These are phyloP conservation scores for Platerodrilus igneus DNA, from an alignment of 2,888 invertebrate genomes.

Conservation along the genomic window DNA sequence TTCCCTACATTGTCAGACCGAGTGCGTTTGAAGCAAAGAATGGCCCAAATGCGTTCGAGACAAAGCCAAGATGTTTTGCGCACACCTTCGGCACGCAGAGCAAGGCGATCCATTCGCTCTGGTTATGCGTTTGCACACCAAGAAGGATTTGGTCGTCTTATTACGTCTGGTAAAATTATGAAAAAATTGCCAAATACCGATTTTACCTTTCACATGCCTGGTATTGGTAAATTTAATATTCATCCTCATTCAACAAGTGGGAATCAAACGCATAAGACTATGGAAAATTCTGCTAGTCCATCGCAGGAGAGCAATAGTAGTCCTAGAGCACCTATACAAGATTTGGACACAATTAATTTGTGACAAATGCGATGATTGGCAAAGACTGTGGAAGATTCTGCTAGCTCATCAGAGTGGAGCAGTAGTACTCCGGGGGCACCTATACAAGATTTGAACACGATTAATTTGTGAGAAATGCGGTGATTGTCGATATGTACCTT, in stretches of 20 bases:
- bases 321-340: conserved; percentile 64
- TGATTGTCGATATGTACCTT: conserved; percentile 13
- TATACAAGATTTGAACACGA: conserved; percentile 68
- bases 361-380: conserved; percentile 7
- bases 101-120: conserved; percentile 86
- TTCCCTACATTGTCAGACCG: conserved; percentile 89
- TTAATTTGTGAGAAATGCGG: conserved; percentile 47
- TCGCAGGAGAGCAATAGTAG: conserved; percentile 26
- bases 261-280: conserved; percentile 39
- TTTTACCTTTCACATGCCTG: conserved; percentile 67
- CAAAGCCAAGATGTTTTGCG: conserved; percentile 75
- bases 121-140: conserved; percentile 99
- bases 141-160: conserved; percentile 93
- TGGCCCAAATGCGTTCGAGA: conserved; percentile 62
- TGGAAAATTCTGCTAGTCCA: conserved; percentile 27
- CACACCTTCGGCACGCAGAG: conserved; percentile 83
- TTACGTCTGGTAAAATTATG: conserved; percentile 97
- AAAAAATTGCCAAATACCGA: conserved; percentile 74
- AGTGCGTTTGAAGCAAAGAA: conserved; percentile 77
- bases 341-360: conserved; percentile 65
- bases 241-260: conserved; percentile 34
- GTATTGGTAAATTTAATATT: conserved; percentile 50
- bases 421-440: conserved; percentile 54
- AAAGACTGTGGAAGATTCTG: conserved; percentile 33
- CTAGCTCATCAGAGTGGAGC: conserved; percentile 16